Base-by-base conservation (phyloP, 2,888 invertebrate genomes). In the Drosophila tripunctata region DNA sequence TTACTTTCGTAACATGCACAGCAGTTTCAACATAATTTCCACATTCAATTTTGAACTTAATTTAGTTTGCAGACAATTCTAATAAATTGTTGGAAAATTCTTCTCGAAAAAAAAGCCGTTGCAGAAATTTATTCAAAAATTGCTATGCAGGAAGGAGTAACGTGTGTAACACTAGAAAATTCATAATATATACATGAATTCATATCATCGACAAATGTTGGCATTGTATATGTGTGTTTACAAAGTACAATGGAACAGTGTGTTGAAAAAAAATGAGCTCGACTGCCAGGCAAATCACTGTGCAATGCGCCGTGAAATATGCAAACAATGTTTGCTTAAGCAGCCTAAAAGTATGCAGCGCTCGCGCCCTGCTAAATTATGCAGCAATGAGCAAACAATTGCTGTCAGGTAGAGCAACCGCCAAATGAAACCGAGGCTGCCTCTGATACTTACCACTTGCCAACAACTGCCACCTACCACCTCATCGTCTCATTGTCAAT, bases 341-440 rank as follows among this genome's bases (percentile, higher is more conserved):
- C 72, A 69, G 75, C 82, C 71, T 68, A 76, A 83, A 80, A 77
- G 62, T 78, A 70, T 80, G 78, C 79, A 75, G 45, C 38, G 41
- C 55, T 43, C 55, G 54, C 51, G 52, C 40, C 36, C 43, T 33
- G 74, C 55, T 77, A 79, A 85, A 83, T 83, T 83, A 87, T 83
- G 79, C 83, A 87, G 85, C 75, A 76, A 76, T 75, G 82, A 67
- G 82, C 78, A 84, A 83, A 84, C 85, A 83, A 81, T 86, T 86
- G 84, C 72, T 75, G 86, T 64, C 81, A 77, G 70, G 71, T 71
- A 47, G 24, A n/a, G 43, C 10, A 44, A 40, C 21, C 48, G 14
- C 35, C 48, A 33, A 67, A 61, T 48, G 44, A 56, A 65, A 51
- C 30, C 30, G 38, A 10, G 15, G 15, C 48, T 30, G 30, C 56